Percentiles rank a stretch among this genome's conserved stretches.
Evolutionary conservation across 2,888 invertebrate species (phyloP).

Genomic region (Xestia xanthographa): DNA sequence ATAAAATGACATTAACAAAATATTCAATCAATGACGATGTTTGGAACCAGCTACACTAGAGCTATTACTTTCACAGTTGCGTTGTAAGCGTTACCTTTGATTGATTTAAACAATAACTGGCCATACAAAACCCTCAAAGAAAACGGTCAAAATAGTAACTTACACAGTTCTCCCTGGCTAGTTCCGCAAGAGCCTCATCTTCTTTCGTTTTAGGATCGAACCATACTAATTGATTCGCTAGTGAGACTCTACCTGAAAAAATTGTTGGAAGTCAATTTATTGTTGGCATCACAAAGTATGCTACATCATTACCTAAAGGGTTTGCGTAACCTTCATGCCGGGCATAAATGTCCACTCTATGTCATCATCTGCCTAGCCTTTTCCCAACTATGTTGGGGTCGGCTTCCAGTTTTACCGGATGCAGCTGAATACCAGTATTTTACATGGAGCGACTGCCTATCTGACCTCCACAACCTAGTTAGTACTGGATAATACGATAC

Average conservation of each 20-base stretch:
- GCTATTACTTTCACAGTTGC: background rate
- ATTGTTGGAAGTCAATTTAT: background rate
- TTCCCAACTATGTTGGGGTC: no score
- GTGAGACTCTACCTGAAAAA: conserved; percentile 70
- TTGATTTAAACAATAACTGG: no score
- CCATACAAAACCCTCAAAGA: background rate
- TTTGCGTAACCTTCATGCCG: background rate
- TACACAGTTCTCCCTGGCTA: conserved; percentile 63
- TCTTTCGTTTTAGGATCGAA: conserved; percentile 56
- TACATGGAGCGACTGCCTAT: no score
- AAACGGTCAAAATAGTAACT: conserved; percentile 17
- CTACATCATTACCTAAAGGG: background rate
- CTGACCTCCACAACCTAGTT: no score
- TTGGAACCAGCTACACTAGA: background rate
- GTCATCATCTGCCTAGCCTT: no score
- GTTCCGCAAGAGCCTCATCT: conserved; percentile 61
- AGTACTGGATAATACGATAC: no score
- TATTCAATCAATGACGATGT: background rate
- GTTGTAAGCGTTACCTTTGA: no score
- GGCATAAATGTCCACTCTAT: background rate
- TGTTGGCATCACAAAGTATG: background rate
- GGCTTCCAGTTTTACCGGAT: no score
- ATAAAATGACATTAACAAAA: background rate
- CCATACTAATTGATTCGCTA: conserved; percentile 70
- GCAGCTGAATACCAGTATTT: no score